These are phyloP conservation scores for Aethina tumida DNA, from an alignment of 1,140 invertebrate species.

Conservation along the genomic window DNA sequence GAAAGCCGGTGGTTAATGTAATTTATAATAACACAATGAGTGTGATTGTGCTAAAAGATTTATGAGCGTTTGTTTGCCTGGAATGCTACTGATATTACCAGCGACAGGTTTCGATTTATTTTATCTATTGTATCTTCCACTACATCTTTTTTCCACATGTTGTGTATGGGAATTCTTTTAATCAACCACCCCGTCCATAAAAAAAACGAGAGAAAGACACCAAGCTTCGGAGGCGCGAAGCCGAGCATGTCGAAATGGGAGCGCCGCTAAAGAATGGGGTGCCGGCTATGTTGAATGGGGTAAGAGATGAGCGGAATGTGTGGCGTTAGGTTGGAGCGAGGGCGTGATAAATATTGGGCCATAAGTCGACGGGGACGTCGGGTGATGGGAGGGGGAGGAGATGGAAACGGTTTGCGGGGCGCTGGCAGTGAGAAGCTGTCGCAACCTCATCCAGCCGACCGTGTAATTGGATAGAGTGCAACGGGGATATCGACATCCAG, in stretches of 20 bases:
- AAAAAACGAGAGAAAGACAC: conserved; percentile 18
- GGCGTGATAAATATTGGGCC: conserved; percentile 12
- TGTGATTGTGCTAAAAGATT: too few relatives aligned
- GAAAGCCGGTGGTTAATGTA: too few relatives aligned
- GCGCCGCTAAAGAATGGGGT: conserved; percentile 15
- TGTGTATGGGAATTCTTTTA: too few relatives aligned
- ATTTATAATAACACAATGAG: too few relatives aligned
- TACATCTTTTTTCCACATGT: too few relatives aligned
- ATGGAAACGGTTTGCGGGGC: neutral
- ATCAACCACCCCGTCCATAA: too few relatives aligned
- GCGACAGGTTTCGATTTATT: too few relatives aligned
- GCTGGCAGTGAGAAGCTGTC: conserved; percentile 31
- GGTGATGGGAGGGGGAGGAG: neutral
- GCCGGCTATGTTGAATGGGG: conserved; percentile 15
- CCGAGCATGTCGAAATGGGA: conserved; percentile 10
- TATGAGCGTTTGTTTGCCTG: too few relatives aligned
- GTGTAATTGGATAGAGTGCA: conserved; percentile 32
- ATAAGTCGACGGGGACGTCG: too few relatives aligned
- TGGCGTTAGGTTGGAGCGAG: too few relatives aligned
- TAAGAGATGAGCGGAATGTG: conserved; percentile 6
- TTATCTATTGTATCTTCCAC: too few relatives aligned
- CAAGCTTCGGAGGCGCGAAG: conserved; percentile 13
- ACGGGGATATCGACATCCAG: conserved; percentile 20
- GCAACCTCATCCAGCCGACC: conserved; percentile 31
- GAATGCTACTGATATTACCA: too few relatives aligned